Base-by-base conservation (phyloP, 2,888 invertebrate species). In the Drosophila barbarae region DNA sequence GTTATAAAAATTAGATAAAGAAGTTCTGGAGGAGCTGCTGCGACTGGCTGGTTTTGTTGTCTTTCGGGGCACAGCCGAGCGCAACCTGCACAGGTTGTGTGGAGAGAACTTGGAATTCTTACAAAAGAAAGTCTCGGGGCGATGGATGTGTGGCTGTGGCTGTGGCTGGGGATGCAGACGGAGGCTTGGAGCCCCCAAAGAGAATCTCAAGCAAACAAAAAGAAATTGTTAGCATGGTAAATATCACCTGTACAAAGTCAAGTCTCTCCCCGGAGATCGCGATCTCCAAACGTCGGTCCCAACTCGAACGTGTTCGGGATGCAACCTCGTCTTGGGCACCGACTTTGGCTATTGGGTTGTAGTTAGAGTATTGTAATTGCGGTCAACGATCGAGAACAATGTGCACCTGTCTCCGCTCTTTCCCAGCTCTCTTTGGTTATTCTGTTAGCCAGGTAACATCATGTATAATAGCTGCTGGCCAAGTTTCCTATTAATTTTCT, bases 1-100 rank as follows among this genome's bases (percentile, higher is more conserved):
- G 79, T 84, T 81, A 81, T 81, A 84, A 76, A 82, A 81, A 68
- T 84, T 84, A 79, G 81, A 69, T 75, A 63, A 83, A 83, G 72
- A 77, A 75, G 76, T 79, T 79, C 78, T 83, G 71, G 71, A 66
- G 83, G 71, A 69, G 61, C 65, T 61, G 66, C 49, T 54, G 12
- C 49, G 47, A 64, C 61, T 47, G 35, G 52, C 39, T 53, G 59
- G 64, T 34, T 50, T 50, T 21, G 34, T 28, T 51, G 67, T 52
- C 52, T 50, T 57, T 26, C 32, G 36, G 50, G 41, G 41, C 3
- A 12, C 18, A 13, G 41, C 51, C 46, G 35, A 36, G 41, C 42
- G 35, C 72, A 67, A 76, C 55, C 69, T 67, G 59, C 36, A 46
- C 46, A 47, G 46, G 46, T 47, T 47, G 32, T 41, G 2, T 4